phyloP scores from a whole-genome alignment of 2,797 vertebrate species.

The Toxotes lorentzi region DNA sequence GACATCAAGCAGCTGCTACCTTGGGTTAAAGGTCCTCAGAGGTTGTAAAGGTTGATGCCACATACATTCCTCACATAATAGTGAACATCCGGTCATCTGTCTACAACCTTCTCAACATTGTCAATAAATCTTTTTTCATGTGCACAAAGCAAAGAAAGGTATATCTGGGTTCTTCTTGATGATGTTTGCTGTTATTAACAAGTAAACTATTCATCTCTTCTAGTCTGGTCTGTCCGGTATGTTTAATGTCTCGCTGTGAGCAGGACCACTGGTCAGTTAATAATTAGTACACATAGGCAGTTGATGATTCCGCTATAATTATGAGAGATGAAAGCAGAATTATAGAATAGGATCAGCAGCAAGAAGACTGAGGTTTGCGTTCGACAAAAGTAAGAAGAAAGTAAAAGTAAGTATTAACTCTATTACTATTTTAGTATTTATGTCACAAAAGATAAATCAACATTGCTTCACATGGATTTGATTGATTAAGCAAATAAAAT shows the following conservation, averaged over 20 bases:
- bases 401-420: conserved; percentile 44
- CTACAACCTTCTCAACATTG: conserved; percentile 14
- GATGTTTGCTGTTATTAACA: conserved; percentile 28
- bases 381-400: conserved; percentile 41
- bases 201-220: background rate
- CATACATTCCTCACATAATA: conserved; percentile 1
- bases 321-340: conserved; percentile 43
- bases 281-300: conserved; percentile 70
- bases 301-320: conserved; percentile 42
- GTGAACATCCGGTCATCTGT: conserved; percentile 9
- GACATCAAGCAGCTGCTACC: conserved; percentile 78
- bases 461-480: conserved; percentile 19
- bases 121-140: conserved; percentile 24
- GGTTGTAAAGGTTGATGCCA: conserved; percentile 55
- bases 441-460: conserved; percentile 40
- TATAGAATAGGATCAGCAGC: conserved; percentile 22
- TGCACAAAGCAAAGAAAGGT: conserved; percentile 10
- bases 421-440: conserved; percentile 36
- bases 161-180: conserved; percentile 8
- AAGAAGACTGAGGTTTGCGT: conserved; percentile 38
- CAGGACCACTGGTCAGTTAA: conserved; percentile 51
- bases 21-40: conserved; percentile 58
- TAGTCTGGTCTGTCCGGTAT: conserved; percentile 6
- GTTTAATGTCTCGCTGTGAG: conserved; percentile 37
- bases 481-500: conserved; percentile 3